Evolutionary conservation across 1,140 invertebrate genomes (phyloP).

Genomic region (Diachasma alloeum): DNA sequence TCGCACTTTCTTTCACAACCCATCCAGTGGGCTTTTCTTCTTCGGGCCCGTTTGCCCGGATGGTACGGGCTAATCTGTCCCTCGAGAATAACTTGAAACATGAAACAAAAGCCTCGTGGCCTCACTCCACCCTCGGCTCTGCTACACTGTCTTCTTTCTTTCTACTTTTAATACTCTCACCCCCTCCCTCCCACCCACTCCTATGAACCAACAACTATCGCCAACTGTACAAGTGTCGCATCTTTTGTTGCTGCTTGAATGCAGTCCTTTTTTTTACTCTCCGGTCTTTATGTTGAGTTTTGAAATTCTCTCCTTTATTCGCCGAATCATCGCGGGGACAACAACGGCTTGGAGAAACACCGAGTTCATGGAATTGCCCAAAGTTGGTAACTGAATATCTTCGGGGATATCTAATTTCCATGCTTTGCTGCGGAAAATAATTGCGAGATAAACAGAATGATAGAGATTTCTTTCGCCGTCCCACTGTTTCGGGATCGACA

Average conservation of each 20-base stretch:
- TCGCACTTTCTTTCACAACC: background rate
- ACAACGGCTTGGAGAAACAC: too few species aligned
- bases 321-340: too few species aligned
- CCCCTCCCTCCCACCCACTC: background rate
- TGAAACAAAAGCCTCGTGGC: slow-evolving; percentile 47
- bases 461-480: too few species aligned
- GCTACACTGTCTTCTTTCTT: slow-evolving; percentile 35
- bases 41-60: slow-evolving; percentile 31
- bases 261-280: background rate
- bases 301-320: background rate
- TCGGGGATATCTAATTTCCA: too few species aligned
- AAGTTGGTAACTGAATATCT: too few species aligned
- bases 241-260: background rate
- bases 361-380: too few species aligned
- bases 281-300: background rate
- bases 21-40: slow-evolving; percentile 31
- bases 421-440: too few species aligned
- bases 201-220: slow-evolving; percentile 8
- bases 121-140: background rate
- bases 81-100: slow-evolving; percentile 55
- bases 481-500: too few species aligned
- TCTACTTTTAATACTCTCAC: background rate
- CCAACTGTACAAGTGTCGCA: slow-evolving; percentile 6
- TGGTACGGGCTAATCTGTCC: slow-evolving; percentile 55
- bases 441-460: too few species aligned